A percentile compares a stretch with the other conserved stretches of the same genome.
Conservation (phyloP, 2,888 invertebrate species). For the Trilocha varians region DNA sequence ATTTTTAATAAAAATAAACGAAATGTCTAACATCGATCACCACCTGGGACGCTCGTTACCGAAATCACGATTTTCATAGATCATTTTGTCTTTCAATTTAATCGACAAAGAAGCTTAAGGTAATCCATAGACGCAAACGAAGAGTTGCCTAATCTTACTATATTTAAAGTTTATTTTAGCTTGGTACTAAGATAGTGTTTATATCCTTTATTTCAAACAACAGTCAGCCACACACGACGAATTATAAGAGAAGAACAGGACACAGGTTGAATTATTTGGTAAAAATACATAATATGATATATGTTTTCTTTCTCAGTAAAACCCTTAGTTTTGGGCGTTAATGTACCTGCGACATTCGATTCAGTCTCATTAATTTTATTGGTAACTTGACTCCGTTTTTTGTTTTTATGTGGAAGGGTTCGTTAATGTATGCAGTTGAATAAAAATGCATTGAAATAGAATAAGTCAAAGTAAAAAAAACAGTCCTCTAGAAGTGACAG, state of each 20-base stretch:
- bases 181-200: too few species aligned
- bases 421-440: not conserved
- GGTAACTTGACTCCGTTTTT: not conserved
- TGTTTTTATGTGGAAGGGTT: not conserved
- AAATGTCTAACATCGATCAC: slow-evolving; percentile 58
- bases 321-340: slow-evolving; percentile 22
- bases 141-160: too few species aligned
- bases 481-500: too few species aligned
- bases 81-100: slow-evolving; percentile 58
- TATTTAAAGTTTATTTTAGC: too few species aligned
- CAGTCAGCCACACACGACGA: slow-evolving; percentile 71
- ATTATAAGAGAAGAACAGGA: slow-evolving; percentile 59
- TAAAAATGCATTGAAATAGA: too few species aligned
- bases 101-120: slow-evolving; percentile 19
- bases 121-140: slow-evolving; percentile 12
- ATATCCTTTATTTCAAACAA: slow-evolving; percentile 34
- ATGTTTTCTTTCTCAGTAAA: slow-evolving; percentile 43
- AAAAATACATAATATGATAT: slow-evolving; percentile 57
- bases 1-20: slow-evolving; percentile 30
- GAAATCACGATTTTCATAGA: slow-evolving; percentile 71
- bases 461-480: too few species aligned
- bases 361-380: not conserved
- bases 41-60: slow-evolving; percentile 59
- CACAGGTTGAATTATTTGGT: slow-evolving; percentile 57
- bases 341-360: slow-evolving; percentile 1